phyloP scores from a whole-genome alignment of 2,113 vertebrate genomes.

The Varanus komodoensis region DNA sequence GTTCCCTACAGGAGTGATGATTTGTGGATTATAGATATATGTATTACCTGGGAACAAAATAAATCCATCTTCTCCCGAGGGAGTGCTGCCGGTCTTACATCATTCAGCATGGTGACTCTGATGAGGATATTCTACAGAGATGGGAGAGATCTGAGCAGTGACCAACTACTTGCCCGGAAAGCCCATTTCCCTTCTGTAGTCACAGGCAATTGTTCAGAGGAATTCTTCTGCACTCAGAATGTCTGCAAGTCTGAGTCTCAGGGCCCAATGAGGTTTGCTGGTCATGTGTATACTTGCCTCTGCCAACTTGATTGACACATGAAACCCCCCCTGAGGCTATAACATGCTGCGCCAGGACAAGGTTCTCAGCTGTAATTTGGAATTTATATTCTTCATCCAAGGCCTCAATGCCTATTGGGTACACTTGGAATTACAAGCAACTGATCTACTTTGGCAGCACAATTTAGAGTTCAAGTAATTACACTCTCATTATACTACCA shows the following conservation, averaged over 20 bases:
- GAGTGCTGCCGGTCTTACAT: neutral
- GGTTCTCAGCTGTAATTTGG: slow-evolving; percentile 26
- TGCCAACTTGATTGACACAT: slow-evolving; percentile 27
- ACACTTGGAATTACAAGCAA: slow-evolving; percentile 50
- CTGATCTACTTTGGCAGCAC: slow-evolving; percentile 11
- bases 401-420: slow-evolving; percentile 9
- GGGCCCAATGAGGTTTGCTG: neutral
- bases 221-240: slow-evolving; percentile 1
- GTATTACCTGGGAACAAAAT: slow-evolving; percentile 1
- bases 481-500: slow-evolving; percentile 10
- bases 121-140: neutral
- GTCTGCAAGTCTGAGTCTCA: neutral
- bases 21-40: slow-evolving; percentile 38
- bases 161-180: neutral
- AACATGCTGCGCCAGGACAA: slow-evolving; percentile 14
- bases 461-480: slow-evolving; percentile 13
- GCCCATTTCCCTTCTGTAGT: neutral
- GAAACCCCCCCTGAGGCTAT: neutral
- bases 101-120: neutral
- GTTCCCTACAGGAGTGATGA: neutral
- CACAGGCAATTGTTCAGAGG: neutral
- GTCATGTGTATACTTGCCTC: neutral
- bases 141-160: neutral
- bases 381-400: slow-evolving; percentile 42
- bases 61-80: neutral